Percentiles rank a stretch among this genome's conserved stretches.
phyloP scores from a whole-genome alignment of 2,113 vertebrate genomes.

The Indicator maculatus region DNA sequence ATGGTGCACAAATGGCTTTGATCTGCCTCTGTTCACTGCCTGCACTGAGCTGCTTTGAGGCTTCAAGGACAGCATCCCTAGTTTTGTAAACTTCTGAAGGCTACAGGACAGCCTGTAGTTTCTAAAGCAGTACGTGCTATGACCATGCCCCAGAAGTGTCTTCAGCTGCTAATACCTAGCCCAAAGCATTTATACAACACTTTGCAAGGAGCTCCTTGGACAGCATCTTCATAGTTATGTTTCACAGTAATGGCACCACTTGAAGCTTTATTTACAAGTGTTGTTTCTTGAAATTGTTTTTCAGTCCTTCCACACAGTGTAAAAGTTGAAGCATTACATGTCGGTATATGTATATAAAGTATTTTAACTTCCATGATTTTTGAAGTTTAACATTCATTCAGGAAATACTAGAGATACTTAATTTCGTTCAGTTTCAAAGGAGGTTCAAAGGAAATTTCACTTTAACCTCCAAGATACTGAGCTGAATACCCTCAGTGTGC shows the following conservation, averaged over 20 bases:
- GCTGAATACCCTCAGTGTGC: background rate
- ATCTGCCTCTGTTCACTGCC: rapidly evolving
- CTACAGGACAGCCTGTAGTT: background rate
- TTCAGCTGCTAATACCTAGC: background rate
- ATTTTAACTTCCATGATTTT: background rate
- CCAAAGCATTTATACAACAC: background rate
- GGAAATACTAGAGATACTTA: background rate
- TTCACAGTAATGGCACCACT: background rate
- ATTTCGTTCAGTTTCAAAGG: background rate
- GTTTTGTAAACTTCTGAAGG: background rate
- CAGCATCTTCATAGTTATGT: background rate
- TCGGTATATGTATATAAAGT: background rate
- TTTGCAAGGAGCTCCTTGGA: background rate
- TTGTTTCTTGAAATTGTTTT: background rate
- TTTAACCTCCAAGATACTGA: background rate
- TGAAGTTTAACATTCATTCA: background rate
- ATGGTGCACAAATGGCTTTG: background rate
- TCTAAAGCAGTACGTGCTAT: background rate
- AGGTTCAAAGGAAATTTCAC: background rate
- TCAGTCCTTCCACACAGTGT: background rate
- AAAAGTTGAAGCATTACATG: background rate
- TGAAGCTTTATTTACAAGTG: background rate
- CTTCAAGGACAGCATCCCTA: background rate
- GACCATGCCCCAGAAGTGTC: background rate
- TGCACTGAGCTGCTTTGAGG: background rate